A percentile compares a stretch with the other conserved stretches of the same genome.
Evolutionary conservation across 1,140 invertebrate genomes (phyloP).

Genomic region (Drosophila athabasca): DNA sequence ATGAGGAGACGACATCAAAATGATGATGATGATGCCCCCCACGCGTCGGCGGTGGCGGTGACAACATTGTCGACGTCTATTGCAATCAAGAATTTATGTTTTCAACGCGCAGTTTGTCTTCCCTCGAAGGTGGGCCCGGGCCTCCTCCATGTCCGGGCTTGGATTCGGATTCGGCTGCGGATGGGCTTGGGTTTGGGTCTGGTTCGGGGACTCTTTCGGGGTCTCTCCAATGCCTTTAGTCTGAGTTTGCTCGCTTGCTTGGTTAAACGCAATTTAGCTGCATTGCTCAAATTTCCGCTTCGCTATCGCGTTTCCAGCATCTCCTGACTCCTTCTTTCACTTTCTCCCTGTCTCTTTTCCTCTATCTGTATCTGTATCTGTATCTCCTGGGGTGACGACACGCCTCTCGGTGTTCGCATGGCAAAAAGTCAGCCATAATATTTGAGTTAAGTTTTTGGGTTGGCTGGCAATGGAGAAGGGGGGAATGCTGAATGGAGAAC

Average conservation of each 20-base stretch:
- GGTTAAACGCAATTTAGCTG: constrained; percentile 79
- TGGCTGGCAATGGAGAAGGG: too few species aligned
- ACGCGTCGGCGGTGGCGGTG: constrained; percentile 18
- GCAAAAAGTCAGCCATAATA: constrained; percentile 3
- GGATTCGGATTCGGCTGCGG: constrained; percentile 6
- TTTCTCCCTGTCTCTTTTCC: not conserved
- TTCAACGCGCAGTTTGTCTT: constrained; percentile 67
- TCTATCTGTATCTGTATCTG: not conserved
- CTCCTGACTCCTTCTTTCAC: not conserved
- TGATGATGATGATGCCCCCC: constrained; percentile 59
- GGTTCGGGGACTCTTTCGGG: not conserved
- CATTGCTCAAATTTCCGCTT: constrained; percentile 74
- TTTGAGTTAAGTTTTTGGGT: constrained; percentile 19
- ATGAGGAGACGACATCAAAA: constrained; percentile 73
- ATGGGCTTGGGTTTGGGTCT: constrained; percentile 13
- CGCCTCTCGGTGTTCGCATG: constrained; percentile 1
- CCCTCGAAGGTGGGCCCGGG: constrained; percentile 13
- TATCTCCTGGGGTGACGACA: not conserved
- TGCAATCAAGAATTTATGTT: constrained; percentile 81
- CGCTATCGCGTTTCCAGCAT: constrained; percentile 52
- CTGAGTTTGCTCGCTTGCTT: constrained; percentile 47
- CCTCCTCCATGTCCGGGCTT: too few species aligned
- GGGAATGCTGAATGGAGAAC: not conserved
- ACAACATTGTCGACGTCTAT: constrained; percentile 58
- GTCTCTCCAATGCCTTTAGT: constrained; percentile 34